These are phyloP conservation scores for Rhamnusium bicolor DNA, from an alignment of 2,888 invertebrate genomes.

Conservation along the genomic window DNA sequence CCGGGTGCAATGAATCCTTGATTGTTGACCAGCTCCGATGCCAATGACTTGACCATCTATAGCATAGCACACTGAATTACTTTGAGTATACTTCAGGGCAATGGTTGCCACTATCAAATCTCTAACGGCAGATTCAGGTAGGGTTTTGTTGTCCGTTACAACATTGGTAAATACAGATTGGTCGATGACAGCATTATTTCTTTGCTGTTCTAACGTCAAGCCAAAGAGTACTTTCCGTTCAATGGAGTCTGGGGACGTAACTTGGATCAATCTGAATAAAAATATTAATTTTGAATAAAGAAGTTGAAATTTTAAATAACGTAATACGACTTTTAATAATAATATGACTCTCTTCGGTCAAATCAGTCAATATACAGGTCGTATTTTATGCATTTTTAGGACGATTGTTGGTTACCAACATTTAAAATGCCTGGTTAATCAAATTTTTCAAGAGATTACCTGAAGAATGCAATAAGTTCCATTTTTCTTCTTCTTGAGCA, in stretches of 20 bases:
- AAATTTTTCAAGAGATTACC: conserved; percentile 58
- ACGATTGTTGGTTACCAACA: no score
- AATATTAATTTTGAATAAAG: background rate
- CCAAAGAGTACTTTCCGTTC: conserved; percentile 92
- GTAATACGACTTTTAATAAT: no score
- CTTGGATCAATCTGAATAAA: conserved; percentile 82
- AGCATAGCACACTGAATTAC: conserved; percentile 98
- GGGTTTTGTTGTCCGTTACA: conserved; percentile 79
- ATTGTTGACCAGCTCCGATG: conserved; percentile 99
- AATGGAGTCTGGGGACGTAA: conserved; percentile 85
- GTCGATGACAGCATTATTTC: conserved; percentile 91
- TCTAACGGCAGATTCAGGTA: conserved; percentile 84
- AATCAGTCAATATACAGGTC: no score
- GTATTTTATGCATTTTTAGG: no score
- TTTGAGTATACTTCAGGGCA: conserved; percentile 97
- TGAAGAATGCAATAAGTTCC: conserved; percentile 93
- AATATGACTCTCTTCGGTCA: no score
- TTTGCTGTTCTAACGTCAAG: conserved; percentile 86
- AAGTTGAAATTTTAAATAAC: no score
- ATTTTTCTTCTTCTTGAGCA: conserved; percentile 95
- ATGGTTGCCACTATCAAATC: conserved; percentile 97
- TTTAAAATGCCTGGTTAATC: no score
- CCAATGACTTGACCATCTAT: conserved; percentile 92
- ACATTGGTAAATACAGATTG: conserved; percentile 85
- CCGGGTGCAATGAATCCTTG: conserved; percentile 95